Base-by-base conservation (phyloP, 2,797 vertebrate genomes). In the Poeciliopsis gracilis region DNA sequence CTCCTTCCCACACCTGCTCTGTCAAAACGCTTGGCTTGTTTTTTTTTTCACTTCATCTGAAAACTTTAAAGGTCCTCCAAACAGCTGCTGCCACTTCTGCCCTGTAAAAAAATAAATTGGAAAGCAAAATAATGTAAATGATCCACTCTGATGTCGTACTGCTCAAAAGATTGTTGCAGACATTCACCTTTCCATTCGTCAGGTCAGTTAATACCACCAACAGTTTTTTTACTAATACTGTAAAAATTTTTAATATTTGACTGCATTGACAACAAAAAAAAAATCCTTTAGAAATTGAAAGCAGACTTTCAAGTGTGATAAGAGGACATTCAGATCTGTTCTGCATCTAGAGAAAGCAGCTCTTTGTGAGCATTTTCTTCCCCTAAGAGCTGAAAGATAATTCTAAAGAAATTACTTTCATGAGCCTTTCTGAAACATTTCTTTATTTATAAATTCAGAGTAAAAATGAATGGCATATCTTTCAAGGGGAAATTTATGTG, bases 21-120 rank as follows among this genome's bases (percentile, higher is more conserved):
- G 86, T 91, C 86, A 89, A 86, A 88, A 78, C 75, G 73, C 57
- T 66, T 70, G 76, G 55, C 72, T 80, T 78, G 6, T 73, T 69
- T 55, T 20, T 80, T 84, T 84, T 89, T 85, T 55, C 72, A 77
- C 90, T 90, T 91, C 74, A 90, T 91, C 86, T 77, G 66, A 88
- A 89, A 77, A 87, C 90, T 84, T 87, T 88, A 77, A 80, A 91
- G 81, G 90, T 89, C 77, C 78, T 88, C 84, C 77, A 75, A 89
- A 81, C 92, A 93, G 86, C 89, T 94, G 92, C 55, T 78, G 82
- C 78, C 73, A 41, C 90, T 89, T 86, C 83, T 93, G 90, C 86
- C 76, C 84, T 0, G 7, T 18, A 80, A 86, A 67, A 70, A 36
- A 85, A 77, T 77, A 87, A 89, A 85, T 36, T 79, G 77, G 74